phyloP scores from a whole-genome alignment of 2,888 invertebrate species.

The Trimorus sp. region DNA sequence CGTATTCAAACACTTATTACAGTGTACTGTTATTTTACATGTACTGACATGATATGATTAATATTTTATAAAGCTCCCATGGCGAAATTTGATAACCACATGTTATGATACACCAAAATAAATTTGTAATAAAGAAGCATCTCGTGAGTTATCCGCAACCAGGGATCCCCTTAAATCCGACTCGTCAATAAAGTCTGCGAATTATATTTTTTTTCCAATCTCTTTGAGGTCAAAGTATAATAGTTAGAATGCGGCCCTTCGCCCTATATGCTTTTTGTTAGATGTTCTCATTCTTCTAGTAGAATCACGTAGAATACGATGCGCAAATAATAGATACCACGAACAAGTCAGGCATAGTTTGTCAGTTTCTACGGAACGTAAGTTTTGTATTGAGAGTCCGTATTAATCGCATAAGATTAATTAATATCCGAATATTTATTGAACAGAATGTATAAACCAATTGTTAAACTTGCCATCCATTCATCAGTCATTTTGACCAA shows the following conservation, averaged over 20 bases:
- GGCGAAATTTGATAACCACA: no score
- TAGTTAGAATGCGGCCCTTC: conserved; percentile 11
- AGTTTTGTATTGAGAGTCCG: neutral
- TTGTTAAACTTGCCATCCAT: conserved; percentile 25
- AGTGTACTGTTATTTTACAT: no score
- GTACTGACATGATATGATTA: no score
- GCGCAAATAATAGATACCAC: conserved; percentile 19
- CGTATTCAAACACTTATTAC: no score
- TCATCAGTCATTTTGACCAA: conserved; percentile 41
- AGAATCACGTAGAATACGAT: conserved; percentile 19
- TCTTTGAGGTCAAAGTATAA: conserved; percentile 21
- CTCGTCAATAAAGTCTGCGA: conserved; percentile 27
- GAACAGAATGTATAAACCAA: conserved; percentile 13
- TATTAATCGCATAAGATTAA: neutral
- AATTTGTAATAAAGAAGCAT: neutral
- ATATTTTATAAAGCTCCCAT: no score
- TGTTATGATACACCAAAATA: no score
- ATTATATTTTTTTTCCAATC: conserved; percentile 13
- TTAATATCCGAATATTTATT: conserved; percentile 18
- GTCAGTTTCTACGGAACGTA: neutral
- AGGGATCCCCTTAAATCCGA: conserved; percentile 8
- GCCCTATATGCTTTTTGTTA: conserved; percentile 28
- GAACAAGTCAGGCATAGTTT: conserved; percentile 5
- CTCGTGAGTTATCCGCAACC: neutral
- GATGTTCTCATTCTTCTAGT: neutral